These are phyloP conservation scores for Prionailurus viverrinus DNA, from an alignment of 2,113 vertebrate species.

Conservation along the genomic window DNA sequence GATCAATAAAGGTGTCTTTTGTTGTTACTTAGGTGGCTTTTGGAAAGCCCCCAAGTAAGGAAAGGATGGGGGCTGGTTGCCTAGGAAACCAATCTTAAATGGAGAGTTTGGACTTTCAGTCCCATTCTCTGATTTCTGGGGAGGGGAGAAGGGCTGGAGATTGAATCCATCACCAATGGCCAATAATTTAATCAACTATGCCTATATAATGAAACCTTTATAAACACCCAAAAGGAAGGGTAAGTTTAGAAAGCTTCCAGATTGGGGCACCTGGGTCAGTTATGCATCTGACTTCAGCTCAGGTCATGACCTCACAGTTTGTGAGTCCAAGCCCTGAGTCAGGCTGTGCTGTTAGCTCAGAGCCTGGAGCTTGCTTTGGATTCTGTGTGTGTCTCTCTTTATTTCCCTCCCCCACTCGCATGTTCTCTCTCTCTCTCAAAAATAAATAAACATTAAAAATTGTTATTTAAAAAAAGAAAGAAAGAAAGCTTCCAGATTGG, in stretches of 20 bases:
- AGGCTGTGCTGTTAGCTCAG: too few species aligned
- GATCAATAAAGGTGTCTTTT: background rate
- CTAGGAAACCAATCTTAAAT: background rate
- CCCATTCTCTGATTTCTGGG: background rate
- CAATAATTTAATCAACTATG: background rate
- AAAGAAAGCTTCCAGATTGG: background rate
- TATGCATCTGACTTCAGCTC: too few species aligned
- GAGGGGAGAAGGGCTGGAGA: background rate
- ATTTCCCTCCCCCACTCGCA: too few species aligned
- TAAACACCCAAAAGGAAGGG: background rate
- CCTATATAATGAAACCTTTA: background rate
- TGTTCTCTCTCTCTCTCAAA: too few species aligned
- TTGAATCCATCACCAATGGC: background rate
- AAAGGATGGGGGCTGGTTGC: background rate
- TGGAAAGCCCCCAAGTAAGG: background rate
- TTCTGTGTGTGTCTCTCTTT: too few species aligned
- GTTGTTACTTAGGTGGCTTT: background rate
- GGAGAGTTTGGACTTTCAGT: background rate
- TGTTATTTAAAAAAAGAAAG: too few species aligned
- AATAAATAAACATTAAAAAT: too few species aligned
- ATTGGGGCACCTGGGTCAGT: too few species aligned
- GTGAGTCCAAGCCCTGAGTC: too few species aligned
- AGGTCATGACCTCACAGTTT: too few species aligned
- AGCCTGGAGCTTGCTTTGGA: too few species aligned
- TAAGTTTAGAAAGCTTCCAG: background rate